Evolutionary conservation across 2,113 vertebrate species (phyloP).

Genomic region (Martes martes): DNA sequence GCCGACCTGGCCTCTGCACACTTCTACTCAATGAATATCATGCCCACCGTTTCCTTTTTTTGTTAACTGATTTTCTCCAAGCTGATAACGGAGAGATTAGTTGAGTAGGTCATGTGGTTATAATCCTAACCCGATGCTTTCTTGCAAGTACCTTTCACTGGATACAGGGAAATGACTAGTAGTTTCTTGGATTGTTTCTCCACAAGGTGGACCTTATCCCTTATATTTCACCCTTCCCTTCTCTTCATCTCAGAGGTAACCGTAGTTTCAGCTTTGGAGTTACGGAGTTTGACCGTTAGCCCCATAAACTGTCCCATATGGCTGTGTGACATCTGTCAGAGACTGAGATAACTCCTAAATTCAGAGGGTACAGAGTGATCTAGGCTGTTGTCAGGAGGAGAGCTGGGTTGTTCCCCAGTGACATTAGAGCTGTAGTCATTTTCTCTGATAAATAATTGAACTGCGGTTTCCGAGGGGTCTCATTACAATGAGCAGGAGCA

Average conservation of each 20-base stretch:
- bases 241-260: not conserved
- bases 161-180: not conserved
- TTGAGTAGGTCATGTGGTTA: not conserved
- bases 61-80: not conserved
- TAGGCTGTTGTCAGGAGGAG: slow-evolving; percentile 34
- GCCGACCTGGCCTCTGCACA: not conserved
- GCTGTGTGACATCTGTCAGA: not conserved
- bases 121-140: not conserved
- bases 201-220: not conserved
- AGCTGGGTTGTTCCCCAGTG: slow-evolving; percentile 30
- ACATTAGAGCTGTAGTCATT: slow-evolving; percentile 80
- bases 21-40: not conserved
- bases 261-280: not conserved
- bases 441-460: slow-evolving; percentile 87
- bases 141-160: not conserved
- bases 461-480: slow-evolving; percentile 63
- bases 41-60: not conserved
- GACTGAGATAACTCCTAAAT: not conserved
- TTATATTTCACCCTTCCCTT: not conserved
- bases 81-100: not conserved
- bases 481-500: slow-evolving; percentile 78
- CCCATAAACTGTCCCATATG: not conserved
- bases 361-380: slow-evolving; percentile 36
- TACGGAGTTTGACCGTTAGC: not conserved
- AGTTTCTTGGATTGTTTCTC: not conserved